Evolutionary conservation across 2,888 invertebrate species (phyloP).

Genomic region (Drosophila melanocephala): DNA sequence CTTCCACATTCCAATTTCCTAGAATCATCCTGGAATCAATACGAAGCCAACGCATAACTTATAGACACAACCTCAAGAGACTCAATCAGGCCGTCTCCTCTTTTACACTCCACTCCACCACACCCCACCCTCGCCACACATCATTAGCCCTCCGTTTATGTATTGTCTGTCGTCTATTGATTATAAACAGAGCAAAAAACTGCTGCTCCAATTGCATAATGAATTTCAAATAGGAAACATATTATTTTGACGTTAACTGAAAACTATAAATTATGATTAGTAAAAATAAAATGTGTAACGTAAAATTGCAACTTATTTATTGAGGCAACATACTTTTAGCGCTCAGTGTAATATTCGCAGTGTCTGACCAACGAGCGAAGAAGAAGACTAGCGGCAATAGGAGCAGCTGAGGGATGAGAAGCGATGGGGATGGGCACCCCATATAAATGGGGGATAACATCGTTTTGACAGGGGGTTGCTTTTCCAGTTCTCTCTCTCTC

Average conservation of each 20-base stretch:
- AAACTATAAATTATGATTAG: background rate
- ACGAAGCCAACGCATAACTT: slow-evolving; percentile 70
- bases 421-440: slow-evolving; percentile 12
- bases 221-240: background rate
- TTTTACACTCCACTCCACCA: background rate
- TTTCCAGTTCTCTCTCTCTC: background rate
- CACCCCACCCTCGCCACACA: slow-evolving; percentile 14
- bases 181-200: slow-evolving; percentile 34
- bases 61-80: slow-evolving; percentile 46
- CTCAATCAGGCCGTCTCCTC: slow-evolving; percentile 3
- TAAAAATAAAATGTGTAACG: background rate
- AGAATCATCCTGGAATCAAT: slow-evolving; percentile 56
- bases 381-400: slow-evolving; percentile 23
- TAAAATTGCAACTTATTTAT: background rate
- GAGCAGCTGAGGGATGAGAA: background rate
- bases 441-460: slow-evolving; percentile 57
- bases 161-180: slow-evolving; percentile 40
- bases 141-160: background rate
- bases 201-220: background rate
- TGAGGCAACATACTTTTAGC: background rate
- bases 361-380: slow-evolving; percentile 35
- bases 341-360: slow-evolving; percentile 1
- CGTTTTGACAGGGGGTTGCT: slow-evolving; percentile 53
- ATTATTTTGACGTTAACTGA: background rate
- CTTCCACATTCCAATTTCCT: slow-evolving; percentile 10